Evolutionary conservation across 2,888 invertebrate genomes (phyloP), one percentile per base, ranked within the genome.

Genomic region (Ctenicera cuprea): DNA sequence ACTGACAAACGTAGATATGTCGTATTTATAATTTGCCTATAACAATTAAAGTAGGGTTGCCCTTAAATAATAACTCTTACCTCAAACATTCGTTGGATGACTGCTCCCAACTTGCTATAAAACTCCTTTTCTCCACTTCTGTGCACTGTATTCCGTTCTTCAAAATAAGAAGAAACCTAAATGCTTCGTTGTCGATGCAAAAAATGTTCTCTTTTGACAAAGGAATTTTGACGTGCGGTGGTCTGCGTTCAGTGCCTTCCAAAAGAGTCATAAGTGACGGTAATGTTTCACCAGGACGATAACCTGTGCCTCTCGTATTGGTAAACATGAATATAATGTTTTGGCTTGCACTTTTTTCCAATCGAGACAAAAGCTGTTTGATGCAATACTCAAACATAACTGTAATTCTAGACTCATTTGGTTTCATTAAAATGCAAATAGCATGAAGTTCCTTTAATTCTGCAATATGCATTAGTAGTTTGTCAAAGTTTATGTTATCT

Each of bases 271-370:
- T 16, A 14, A 85, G 75, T 37, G 78, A 71, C 11, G 79, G 71
- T 16, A 80, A 75, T 0, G 85, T 84, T 18, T 84, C 83, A 3
- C 83, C 85, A 1, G 84, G 82, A 16, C 78, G 76, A 66, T 83
- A 84, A 62, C 81, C 75, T 9, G 80, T 79, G n/a, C 80, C 80
- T 66, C 80, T 75, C 0, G 83, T 77, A 67, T 84, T 82, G 0
- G 86, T 85, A 68, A 85, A 85, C 18, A 84, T 68, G 73, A 86
- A 86, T 16, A 85, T 77, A 9, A 86, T 82, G 73, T 86, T 86
- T 22, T 80, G 77, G 50, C 81, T 77, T 0, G 85, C 85, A 9
- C 83, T 80, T 71, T 83, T 84, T 26, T 86, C 85, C 67, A 86
- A 77, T 41, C 82, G 79, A 0, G 84, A 83, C 26, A 86, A 75